phyloP scores from a whole-genome alignment of 2,797 vertebrate genomes.

The Erethizon dorsatum region DNA sequence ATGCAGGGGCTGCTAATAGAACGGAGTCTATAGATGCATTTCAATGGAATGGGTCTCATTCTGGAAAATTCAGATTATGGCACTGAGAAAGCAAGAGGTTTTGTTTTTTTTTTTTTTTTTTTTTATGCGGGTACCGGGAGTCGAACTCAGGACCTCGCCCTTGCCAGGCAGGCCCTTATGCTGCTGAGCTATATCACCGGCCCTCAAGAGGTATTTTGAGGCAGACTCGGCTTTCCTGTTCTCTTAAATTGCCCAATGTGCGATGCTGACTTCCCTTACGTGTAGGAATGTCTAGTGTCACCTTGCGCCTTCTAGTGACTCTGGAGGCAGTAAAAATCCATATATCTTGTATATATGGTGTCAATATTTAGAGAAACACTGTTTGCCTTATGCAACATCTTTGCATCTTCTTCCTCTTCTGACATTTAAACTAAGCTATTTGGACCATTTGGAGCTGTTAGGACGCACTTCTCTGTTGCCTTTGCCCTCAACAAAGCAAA shows the following conservation, averaged over 20 bases:
- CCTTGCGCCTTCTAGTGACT: background rate
- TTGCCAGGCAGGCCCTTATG: too few relatives aligned
- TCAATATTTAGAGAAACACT: constrained; percentile 52
- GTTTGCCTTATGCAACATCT: constrained; percentile 31
- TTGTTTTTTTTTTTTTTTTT: too few relatives aligned
- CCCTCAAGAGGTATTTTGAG: constrained; percentile 52
- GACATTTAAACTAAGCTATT: constrained; percentile 37
- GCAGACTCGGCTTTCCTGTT: background rate
- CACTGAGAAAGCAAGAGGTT: constrained; percentile 12
- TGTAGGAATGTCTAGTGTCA: background rate
- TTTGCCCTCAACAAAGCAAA: constrained; percentile 60
- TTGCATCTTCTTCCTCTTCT: background rate
- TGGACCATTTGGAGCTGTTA: constrained; percentile 42
- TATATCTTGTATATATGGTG: background rate
- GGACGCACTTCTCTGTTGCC: background rate
- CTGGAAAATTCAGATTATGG: constrained; percentile 18
- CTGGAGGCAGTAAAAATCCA: background rate
- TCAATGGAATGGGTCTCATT: background rate
- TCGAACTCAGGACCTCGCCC: too few relatives aligned
- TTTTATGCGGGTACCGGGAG: too few relatives aligned
- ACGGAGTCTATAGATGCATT: background rate
- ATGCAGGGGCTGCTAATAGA: background rate
- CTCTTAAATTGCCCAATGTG: background rate
- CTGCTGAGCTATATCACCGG: too few relatives aligned
- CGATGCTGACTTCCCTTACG: background rate